These are phyloP conservation scores for Pitta sordida DNA, from an alignment of 2,113 vertebrate species.

Conservation along the genomic window DNA sequence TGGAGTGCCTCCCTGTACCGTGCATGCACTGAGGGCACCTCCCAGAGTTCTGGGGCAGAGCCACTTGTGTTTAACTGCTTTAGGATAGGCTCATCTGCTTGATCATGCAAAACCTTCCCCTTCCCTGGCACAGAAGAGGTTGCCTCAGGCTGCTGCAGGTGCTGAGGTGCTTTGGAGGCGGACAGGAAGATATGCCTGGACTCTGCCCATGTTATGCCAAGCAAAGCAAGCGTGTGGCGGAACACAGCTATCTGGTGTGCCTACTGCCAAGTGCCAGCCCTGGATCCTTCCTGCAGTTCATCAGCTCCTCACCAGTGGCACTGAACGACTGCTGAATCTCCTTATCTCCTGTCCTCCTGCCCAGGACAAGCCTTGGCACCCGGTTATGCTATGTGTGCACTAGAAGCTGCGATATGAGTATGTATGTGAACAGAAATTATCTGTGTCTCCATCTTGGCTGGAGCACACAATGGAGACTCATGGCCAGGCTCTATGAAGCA, in stretches of 20 bases:
- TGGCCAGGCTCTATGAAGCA: not conserved
- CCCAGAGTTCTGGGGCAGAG: not conserved
- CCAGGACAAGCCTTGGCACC: not conserved
- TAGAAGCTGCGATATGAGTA: not conserved
- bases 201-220: rapidly evolving
- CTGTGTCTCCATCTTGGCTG: not conserved
- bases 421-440: not conserved
- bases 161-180: not conserved
- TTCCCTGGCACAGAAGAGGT: not conserved
- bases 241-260: not conserved
- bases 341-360: not conserved
- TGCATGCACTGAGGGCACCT: not conserved
- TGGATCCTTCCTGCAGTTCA: not conserved
- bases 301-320: not conserved
- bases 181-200: not conserved
- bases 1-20: not conserved
- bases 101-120: not conserved
- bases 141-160: not conserved
- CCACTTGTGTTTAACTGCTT: not conserved
- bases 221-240: not conserved
- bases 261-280: not conserved
- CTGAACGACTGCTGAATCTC: not conserved
- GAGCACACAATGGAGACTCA: not conserved
- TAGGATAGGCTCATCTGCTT: not conserved
- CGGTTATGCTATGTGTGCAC: not conserved